phyloP scores from a whole-genome alignment of 2,888 invertebrate genomes.

The Morpho deidamia region DNA sequence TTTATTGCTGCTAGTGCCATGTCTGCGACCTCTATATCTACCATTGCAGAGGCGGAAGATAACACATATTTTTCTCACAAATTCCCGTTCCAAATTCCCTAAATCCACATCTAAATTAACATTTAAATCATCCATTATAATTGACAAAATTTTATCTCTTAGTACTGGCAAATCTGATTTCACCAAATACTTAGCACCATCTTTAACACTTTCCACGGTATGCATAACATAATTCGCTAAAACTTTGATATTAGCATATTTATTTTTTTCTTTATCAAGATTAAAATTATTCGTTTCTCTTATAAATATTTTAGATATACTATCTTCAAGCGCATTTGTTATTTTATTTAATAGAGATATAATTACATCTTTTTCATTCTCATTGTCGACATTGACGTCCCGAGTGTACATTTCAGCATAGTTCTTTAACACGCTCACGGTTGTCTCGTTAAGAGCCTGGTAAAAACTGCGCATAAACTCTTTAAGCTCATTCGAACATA shows the following conservation, averaged over 20 bases:
- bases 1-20: constrained; percentile 9
- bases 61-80: constrained; percentile 37
- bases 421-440: constrained; percentile 40
- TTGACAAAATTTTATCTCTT: constrained; percentile 30
- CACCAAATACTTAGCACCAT: constrained; percentile 21
- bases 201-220: constrained; percentile 29
- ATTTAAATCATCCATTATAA: constrained; percentile 42
- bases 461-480: constrained; percentile 43
- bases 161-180: constrained; percentile 27
- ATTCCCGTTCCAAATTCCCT: constrained; percentile 36
- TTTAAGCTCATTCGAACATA: constrained; percentile 49
- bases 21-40: constrained; percentile 23
- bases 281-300: constrained; percentile 32
- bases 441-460: constrained; percentile 41
- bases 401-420: constrained; percentile 52
- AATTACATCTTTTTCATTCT: constrained; percentile 33
- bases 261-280: constrained; percentile 36
- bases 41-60: constrained; percentile 47
- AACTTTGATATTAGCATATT: constrained; percentile 32
- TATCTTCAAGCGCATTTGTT: constrained; percentile 26
- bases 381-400: constrained; percentile 38
- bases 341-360: constrained; percentile 31
- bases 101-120: constrained; percentile 46
- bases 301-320: constrained; percentile 33
- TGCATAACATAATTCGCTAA: constrained; percentile 35